phyloP scores from a whole-genome alignment of 2,113 vertebrate species.

The Arothron firmamentum region DNA sequence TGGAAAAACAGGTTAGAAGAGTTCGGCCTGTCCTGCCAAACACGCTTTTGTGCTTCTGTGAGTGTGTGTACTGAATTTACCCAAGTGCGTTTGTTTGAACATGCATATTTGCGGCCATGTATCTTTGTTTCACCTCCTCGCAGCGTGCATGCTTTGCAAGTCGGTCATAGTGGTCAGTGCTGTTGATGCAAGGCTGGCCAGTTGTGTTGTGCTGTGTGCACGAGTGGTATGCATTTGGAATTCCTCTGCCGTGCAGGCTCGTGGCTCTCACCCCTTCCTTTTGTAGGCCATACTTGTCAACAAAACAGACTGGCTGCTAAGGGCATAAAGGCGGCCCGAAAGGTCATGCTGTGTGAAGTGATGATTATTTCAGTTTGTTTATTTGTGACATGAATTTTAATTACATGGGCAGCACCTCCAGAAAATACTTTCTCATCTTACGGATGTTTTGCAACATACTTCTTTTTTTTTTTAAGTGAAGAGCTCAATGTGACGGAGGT shows the following conservation, averaged over 20 bases:
- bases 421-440: neutral
- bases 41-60: constrained; percentile 1
- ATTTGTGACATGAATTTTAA: too few relatives aligned
- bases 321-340: constrained; percentile 14
- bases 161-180: neutral
- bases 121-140: constrained; percentile 19
- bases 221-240: constrained; percentile 41
- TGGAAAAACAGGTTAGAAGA: constrained; percentile 29
- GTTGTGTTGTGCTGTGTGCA: constrained; percentile 34
- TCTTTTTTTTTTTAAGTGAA: neutral
- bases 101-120: constrained; percentile 12
- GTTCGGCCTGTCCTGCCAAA: constrained; percentile 28
- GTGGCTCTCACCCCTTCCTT: constrained; percentile 7
- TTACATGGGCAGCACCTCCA: too few relatives aligned
- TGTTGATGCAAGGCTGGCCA: neutral
- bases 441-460: neutral
- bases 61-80: neutral
- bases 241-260: constrained; percentile 58
- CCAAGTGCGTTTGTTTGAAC: neutral
- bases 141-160: constrained; percentile 22
- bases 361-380: too few relatives aligned
- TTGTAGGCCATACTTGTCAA: constrained; percentile 56
- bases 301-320: constrained; percentile 27
- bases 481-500: constrained; percentile 14
- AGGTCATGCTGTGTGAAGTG: constrained; percentile 11